Percentiles rank a stretch among this genome's conserved stretches.
Conservation (phyloP, 1,140 invertebrate species). For the Hetaerina americana region DNA sequence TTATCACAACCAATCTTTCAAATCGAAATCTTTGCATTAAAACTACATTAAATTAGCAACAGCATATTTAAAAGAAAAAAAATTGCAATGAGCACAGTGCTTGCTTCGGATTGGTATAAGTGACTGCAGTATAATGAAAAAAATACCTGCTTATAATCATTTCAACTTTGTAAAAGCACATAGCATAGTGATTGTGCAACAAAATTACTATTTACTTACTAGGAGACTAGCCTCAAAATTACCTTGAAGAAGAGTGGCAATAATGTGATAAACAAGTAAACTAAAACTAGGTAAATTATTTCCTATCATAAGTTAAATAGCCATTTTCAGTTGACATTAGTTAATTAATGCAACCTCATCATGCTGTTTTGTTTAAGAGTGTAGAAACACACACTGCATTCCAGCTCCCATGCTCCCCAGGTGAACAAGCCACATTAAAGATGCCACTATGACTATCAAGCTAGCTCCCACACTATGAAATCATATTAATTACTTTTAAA, state of each 20-base stretch:
- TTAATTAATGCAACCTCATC: background rate
- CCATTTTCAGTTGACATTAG: background rate
- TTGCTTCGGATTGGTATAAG: no score
- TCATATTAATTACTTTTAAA: no score
- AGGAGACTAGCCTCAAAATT: background rate
- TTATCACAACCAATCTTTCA: no score
- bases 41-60: no score
- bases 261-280: background rate
- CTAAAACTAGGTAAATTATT: background rate
- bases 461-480: no score
- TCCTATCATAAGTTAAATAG: background rate
- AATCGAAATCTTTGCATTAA: no score
- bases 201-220: background rate
- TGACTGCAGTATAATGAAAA: no score
- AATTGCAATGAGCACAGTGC: no score
- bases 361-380: background rate
- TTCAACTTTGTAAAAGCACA: background rate
- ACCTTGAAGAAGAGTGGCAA: no score
- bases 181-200: background rate
- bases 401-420: background rate
- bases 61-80: no score
- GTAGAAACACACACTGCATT: background rate
- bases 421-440: background rate
- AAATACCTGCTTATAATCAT: background rate
- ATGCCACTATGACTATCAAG: no score